phyloP scores from a whole-genome alignment of 2,113 vertebrate species.

The Hypomesus transpacificus region DNA sequence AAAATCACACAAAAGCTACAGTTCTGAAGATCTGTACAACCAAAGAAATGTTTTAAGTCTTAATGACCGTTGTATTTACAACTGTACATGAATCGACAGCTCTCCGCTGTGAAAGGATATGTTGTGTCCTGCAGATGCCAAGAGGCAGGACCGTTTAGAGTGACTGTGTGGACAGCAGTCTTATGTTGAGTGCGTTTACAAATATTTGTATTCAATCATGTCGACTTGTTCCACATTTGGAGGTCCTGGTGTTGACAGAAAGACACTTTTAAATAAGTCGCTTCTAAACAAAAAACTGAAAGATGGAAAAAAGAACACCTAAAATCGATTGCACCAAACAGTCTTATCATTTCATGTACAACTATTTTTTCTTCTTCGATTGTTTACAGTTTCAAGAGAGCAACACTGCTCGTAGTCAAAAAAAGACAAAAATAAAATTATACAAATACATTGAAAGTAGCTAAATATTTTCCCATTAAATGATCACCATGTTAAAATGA shows the following conservation, averaged over 20 bases:
- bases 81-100: slow-evolving; percentile 60
- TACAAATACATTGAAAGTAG: slow-evolving; percentile 39
- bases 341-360: slow-evolving; percentile 44
- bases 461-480: slow-evolving; percentile 65
- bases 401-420: slow-evolving; percentile 36
- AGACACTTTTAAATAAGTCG: not conserved
- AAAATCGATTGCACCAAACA: slow-evolving; percentile 51
- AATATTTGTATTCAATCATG: slow-evolving; percentile 32
- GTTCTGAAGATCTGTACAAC: slow-evolving; percentile 34
- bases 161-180: slow-evolving; percentile 4
- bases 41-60: slow-evolving; percentile 11
- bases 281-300: slow-evolving; percentile 17
- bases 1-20: slow-evolving; percentile 26
- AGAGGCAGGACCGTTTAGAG: not conserved
- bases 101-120: slow-evolving; percentile 33
- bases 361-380: slow-evolving; percentile 38
- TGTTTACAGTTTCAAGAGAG: slow-evolving; percentile 48
- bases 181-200: slow-evolving; percentile 10
- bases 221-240: slow-evolving; percentile 32
- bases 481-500: slow-evolving; percentile 58
- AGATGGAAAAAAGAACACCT: slow-evolving; percentile 4
- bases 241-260: slow-evolving; percentile 31
- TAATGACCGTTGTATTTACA: slow-evolving; percentile 70
- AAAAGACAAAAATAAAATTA: slow-evolving; percentile 54
- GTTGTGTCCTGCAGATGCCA: slow-evolving; percentile 6